Conservation (phyloP, 2,888 invertebrate species). For the Ophonus ardosiacus region DNA sequence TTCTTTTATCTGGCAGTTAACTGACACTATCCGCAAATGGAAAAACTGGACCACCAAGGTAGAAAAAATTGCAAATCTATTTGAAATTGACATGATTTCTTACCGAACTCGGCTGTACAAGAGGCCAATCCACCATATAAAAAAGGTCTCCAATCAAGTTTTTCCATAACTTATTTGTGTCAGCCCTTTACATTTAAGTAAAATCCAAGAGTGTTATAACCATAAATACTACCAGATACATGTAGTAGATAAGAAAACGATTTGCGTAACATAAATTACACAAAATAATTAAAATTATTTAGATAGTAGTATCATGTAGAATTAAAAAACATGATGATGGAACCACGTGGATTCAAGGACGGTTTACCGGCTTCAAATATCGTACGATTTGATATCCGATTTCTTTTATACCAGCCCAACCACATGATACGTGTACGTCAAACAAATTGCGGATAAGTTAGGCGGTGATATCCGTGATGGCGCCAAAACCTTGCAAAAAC, state of each 20-base stretch:
- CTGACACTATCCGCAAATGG: too few species aligned
- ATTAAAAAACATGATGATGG: slow-evolving; percentile 37
- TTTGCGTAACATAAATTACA: slow-evolving; percentile 46
- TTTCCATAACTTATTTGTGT: slow-evolving; percentile 81
- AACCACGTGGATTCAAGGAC: slow-evolving; percentile 57
- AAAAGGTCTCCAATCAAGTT: slow-evolving; percentile 94
- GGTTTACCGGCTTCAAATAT: slow-evolving; percentile 42
- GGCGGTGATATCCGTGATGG: slow-evolving; percentile 29
- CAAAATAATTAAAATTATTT: slow-evolving; percentile 20
- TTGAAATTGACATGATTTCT: slow-evolving; percentile 69
- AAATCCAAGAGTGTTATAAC: slow-evolving; percentile 31
- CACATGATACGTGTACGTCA: background rate
- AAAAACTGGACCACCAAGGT: too few species aligned
- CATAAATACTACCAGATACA: slow-evolving; percentile 41
- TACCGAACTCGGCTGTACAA: slow-evolving; percentile 95
- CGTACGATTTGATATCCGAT: slow-evolving; percentile 15
- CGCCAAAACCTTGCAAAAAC: slow-evolving; percentile 10
- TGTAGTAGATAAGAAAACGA: slow-evolving; percentile 28
- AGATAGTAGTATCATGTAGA: slow-evolving; percentile 51
- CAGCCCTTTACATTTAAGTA: slow-evolving; percentile 38
- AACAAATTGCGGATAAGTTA: slow-evolving; percentile 46
- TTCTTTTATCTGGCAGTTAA: too few species aligned
- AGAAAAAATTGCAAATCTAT: background rate
- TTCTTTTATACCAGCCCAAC: slow-evolving; percentile 22
- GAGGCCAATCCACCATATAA: slow-evolving; percentile 96